Evolutionary conservation across 2,113 vertebrate species (phyloP), one percentile per base, ranked within the genome.

Genomic region (Xenus cinereus): DNA sequence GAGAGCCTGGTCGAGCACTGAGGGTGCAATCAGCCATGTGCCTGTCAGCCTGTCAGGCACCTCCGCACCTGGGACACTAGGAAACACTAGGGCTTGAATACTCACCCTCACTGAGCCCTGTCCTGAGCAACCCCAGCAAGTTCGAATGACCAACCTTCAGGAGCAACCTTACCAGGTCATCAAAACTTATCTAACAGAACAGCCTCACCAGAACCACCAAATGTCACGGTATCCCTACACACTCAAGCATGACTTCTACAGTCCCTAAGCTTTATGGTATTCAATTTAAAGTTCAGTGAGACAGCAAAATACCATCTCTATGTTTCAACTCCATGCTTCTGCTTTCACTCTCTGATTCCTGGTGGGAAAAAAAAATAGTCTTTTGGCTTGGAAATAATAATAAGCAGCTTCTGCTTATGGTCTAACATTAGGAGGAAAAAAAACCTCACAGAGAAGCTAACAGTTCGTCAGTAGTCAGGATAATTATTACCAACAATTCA

Each of bases 401-500:
- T 66, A 86, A 78, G 14, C 39, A 94, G n/a, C n/a, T 94, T 97
- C 69, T 91, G 43, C 43, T 92, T 91, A 92, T 67, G 62, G 76
- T 79, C 76, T 68, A 81, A 74, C 45, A 57, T 77, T 57, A 88
- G 54, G 45, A 94, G 35, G 20, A 88, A 91, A 86, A 73, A 39
- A 64, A 54, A 11, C 14, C 51, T 95, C 90, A 67, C 37, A 93
- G 74, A 84, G 51, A 93, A 3, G 3, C 56, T 85, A 93, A 79
- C 62, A 93, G 63, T 90, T 82, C 81, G 68, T 92, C 88, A 94
- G 88, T 57, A 91, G 82, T 72, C 71, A 64, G 88, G 57, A 66
- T 89, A 87, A 90, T 90, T 93, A 92, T 79, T 92, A 89, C 73
- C 62, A 93, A 78, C 66, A 93, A 91, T 92, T 92, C 83, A 84